Evolutionary conservation across 2,797 vertebrate genomes (phyloP), one percentile per base, ranked within the genome.

Genomic region (Acrossocheilus fasciatus): DNA sequence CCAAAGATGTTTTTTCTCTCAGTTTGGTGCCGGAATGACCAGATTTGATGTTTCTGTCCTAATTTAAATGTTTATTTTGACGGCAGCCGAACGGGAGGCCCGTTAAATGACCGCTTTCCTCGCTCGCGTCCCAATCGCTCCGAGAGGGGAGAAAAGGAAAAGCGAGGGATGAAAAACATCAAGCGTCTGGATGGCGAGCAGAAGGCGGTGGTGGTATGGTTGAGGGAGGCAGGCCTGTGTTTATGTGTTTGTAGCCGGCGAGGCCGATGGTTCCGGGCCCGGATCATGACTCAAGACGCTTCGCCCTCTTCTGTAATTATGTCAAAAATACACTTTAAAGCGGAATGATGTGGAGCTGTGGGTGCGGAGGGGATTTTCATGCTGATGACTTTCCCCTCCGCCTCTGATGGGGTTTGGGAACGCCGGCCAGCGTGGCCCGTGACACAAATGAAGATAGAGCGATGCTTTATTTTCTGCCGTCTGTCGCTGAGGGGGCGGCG

Each of bases 241-340:
- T 78, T 89, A 79, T 88, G 72, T 86, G 74, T 86, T 79, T 82
- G 83, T 77, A 81, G 88, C 73, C 57, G 81, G 72, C 86, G 64
- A 81, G 77, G 84, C 47, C 30, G 47, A 74, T 62, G 57, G 73
- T 83, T 26, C 86, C 90, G 78, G 83, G 88, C 87, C 90, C 91
- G 80, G 62, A 84, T 80, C 89, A 91, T 87, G 89, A 82, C 89
- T 90, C 84, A 79, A 88, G 91, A 85, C 76, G 79, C 79, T 89
- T 84, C 84, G 79, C 79, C 79, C 89, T 82, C 89, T 94, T 94
- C 94, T 95, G 92, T 95, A 95, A 95, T 95, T 94, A 95, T 93
- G 91, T 88, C 87, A 92, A 92, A 94, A 93, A 94, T 94, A 94
- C 91, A 94, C 93, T 95, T 94, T 92, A 93, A 94, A 94, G 92